Evolutionary conservation across 2,888 invertebrate genomes (phyloP).

Genomic region (Ormyrus rosae): DNA sequence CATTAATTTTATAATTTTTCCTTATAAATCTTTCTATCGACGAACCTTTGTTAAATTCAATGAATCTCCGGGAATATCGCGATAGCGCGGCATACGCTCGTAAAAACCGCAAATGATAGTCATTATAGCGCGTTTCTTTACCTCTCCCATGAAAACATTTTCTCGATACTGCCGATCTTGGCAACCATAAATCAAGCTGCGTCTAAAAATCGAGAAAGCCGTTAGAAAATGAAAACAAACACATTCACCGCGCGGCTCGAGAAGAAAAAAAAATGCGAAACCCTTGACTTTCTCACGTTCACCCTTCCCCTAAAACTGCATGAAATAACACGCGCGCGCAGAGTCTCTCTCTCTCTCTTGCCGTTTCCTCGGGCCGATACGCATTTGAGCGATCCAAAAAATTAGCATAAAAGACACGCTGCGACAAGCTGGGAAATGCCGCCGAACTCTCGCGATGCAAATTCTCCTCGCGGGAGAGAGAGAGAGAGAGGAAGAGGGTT

Average conservation of each 20-base stretch:
- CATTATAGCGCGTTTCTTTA: too few species aligned
- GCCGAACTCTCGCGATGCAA: conserved; percentile 23
- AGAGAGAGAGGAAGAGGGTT: conserved; percentile 3
- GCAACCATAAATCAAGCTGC: too few species aligned
- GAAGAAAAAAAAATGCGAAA: too few species aligned
- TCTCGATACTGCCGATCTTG: too few species aligned
- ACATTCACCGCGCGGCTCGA: too few species aligned
- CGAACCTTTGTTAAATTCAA: background rate
- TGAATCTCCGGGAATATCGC: background rate
- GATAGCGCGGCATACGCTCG: background rate
- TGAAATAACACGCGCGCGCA: background rate
- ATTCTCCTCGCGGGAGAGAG: conserved; percentile 1
- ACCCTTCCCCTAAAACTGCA: background rate
- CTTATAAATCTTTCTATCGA: background rate
- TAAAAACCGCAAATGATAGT: too few species aligned
- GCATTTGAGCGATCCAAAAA: conserved; percentile 45
- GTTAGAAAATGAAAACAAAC: too few species aligned
- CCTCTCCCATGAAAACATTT: too few species aligned
- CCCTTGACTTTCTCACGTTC: conserved; percentile 18
- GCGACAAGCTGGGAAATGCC: conserved; percentile 23
- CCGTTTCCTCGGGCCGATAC: background rate
- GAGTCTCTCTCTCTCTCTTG: background rate
- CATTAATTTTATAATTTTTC: background rate
- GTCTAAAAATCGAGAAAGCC: too few species aligned
- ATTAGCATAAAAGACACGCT: conserved; percentile 60